Percentiles rank a stretch among this genome's conserved stretches.
These are phyloP conservation scores for Axis porcinus DNA, from an alignment of 2,113 vertebrate species.

Conservation along the genomic window DNA sequence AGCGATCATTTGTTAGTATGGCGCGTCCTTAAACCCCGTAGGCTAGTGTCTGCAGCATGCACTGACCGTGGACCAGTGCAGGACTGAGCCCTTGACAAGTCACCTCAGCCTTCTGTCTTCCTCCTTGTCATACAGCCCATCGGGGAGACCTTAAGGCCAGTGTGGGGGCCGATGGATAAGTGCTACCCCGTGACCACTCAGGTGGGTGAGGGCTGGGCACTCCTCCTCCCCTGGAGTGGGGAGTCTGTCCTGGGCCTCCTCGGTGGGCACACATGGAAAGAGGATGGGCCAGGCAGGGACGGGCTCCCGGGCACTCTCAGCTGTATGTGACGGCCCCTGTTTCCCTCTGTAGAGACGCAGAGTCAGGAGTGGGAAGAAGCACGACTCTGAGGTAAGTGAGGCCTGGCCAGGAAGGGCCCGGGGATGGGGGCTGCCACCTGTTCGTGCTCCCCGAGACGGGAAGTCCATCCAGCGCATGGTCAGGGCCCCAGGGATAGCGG, in stretches of 20 bases:
- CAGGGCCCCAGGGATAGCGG: neutral
- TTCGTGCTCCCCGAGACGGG: neutral
- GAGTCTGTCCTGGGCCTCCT: neutral
- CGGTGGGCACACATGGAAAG: neutral
- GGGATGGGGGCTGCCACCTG: neutral
- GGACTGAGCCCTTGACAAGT: neutral
- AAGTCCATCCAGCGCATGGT: neutral
- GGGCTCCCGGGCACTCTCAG: neutral
- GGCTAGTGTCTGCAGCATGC: no score
- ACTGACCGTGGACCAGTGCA: rapidly evolving
- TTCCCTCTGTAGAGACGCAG: neutral
- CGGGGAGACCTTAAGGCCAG: neutral
- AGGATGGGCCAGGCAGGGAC: rapidly evolving
- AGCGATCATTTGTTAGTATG: neutral
- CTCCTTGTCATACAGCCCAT: neutral
- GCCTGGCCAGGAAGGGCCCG: neutral
- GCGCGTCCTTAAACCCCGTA: no score
- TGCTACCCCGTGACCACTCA: constrained; percentile 21
- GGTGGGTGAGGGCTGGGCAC: neutral
- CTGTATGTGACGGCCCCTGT: neutral
- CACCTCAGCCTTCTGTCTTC: neutral
- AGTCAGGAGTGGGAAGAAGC: neutral
- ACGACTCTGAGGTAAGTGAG: neutral
- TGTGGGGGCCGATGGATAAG: constrained; percentile 42
- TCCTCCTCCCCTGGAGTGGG: no score